Evolutionary conservation across 2,888 invertebrate species (phyloP), one percentile per base, ranked within the genome.

Genomic region (Hemicrepidius hirtus): DNA sequence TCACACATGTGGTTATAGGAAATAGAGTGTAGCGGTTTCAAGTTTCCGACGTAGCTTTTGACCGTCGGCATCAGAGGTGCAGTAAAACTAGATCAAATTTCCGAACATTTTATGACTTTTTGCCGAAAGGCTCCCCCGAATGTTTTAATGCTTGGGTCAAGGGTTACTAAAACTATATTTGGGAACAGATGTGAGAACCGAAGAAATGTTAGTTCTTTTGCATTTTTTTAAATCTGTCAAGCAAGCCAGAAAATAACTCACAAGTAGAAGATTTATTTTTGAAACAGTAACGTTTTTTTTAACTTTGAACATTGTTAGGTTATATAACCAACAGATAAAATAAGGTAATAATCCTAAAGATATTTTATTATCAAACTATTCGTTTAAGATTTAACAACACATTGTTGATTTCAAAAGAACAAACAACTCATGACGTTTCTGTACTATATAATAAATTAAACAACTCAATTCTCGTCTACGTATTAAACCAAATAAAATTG

Each of bases 51-150:
- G 21, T 21, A 10, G 20, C 20, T 9, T n/a, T 40, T 46, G 20
- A 18, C 46, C 18, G 59, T 59, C 59, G 59, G 59, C 59, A 40
- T 6, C 13, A 18, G 37, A 40, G 18, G 20, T 40, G 5, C 24
- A 64, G 46, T n/a, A 53, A 49, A 65, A 65, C 37, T 53, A 50
- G 40, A 65, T 65, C 64, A 13, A 35, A 24, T 65, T 65, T 37
- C 64, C 18, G 40, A 59, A 59, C 9, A 32, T 50, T 65, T 65
- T 65, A 65, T 65, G 64, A 53, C 50, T 37, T 53, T 65, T 49
- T 65, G 37, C 64, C 64, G 64, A 50, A 65, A 59, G 41, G 20
- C 59, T 41, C 21, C 59, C n/a, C n/a, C 32, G 24, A 13, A 18
- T 37, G 18, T 46, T 63, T 63, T 65, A 53, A 50, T n/a, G 50